phyloP scores from a whole-genome alignment of 2,888 invertebrate species.

The Matsumyia berberina region DNA sequence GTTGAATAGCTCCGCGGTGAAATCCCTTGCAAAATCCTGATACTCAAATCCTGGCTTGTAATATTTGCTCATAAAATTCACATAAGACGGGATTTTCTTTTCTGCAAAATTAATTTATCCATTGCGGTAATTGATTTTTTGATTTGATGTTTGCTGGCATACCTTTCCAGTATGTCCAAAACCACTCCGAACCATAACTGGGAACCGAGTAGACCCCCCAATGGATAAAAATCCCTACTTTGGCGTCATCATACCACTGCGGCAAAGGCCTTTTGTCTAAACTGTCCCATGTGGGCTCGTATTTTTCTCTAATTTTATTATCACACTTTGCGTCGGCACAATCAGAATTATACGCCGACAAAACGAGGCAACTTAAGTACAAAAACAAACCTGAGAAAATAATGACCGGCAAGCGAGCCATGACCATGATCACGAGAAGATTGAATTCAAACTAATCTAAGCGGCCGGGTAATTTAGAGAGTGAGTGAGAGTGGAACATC shows the following conservation, averaged over 20 bases:
- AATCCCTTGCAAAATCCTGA: constrained; percentile 95
- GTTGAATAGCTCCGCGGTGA: constrained; percentile 95
- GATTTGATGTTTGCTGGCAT: constrained; percentile 69
- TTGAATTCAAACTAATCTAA: constrained; percentile 50
- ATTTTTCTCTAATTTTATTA: constrained; percentile 81
- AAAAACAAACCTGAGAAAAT: constrained; percentile 5
- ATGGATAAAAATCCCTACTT: constrained; percentile 95
- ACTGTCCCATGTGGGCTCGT: constrained; percentile 92
- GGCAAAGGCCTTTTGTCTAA: constrained; percentile 93
- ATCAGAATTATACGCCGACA: constrained; percentile 36
- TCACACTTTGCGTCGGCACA: constrained; percentile 36
- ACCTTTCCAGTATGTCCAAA: constrained; percentile 94
- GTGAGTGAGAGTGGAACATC: neutral
- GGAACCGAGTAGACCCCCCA: constrained; percentile 98
- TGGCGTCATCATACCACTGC: constrained; percentile 94
- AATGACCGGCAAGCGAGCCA: constrained; percentile 29
- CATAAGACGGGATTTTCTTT: constrained; percentile 83
- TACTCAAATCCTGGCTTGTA: constrained; percentile 94
- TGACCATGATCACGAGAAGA: constrained; percentile 33
- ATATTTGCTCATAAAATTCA: constrained; percentile 91
- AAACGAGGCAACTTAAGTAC: constrained; percentile 1
- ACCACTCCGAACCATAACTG: constrained; percentile 95
- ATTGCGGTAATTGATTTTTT: neutral
- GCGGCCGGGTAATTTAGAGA: constrained; percentile 41
- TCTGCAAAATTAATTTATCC: constrained; percentile 78